Conservation (phyloP, 2,113 vertebrate genomes). For the Oryctolagus cuniculus region DNA sequence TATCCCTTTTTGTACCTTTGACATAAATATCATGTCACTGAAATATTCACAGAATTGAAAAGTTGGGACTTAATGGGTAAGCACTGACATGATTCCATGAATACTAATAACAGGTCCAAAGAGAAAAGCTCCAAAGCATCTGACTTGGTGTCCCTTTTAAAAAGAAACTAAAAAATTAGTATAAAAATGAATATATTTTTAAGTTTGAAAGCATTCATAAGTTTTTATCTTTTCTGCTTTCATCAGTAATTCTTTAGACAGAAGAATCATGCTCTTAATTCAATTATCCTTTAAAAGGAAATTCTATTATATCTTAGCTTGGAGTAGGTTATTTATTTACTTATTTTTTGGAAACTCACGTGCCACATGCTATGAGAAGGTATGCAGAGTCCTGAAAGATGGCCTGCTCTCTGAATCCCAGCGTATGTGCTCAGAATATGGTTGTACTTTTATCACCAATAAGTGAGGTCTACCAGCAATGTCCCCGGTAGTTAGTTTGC, state of each 20-base stretch:
- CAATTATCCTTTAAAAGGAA: constrained; percentile 18
- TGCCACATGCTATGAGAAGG: background rate
- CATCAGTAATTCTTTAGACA: background rate
- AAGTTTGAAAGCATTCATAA: background rate
- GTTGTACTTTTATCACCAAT: background rate
- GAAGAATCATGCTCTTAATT: background rate
- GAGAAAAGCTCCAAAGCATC: background rate
- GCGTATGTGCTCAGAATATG: too few species aligned
- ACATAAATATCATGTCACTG: too few species aligned
- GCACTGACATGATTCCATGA: background rate
- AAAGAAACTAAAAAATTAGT: constrained; percentile 10
- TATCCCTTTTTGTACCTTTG: too few species aligned
- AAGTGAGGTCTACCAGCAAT: background rate
- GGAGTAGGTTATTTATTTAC: background rate
- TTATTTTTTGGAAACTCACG: background rate
- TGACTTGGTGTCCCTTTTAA: background rate
- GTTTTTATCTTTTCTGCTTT: constrained; percentile 19
- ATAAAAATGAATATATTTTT: background rate
- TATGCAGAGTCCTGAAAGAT: background rate
- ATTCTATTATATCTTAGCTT: background rate
- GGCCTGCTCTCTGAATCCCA: background rate
- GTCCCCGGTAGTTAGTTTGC: background rate
- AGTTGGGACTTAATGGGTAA: background rate
- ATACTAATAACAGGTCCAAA: background rate
- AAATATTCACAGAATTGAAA: too few species aligned